These are phyloP conservation scores for Petrocephalus zakoni DNA, from an alignment of 2,113 vertebrate genomes.

Conservation along the genomic window DNA sequence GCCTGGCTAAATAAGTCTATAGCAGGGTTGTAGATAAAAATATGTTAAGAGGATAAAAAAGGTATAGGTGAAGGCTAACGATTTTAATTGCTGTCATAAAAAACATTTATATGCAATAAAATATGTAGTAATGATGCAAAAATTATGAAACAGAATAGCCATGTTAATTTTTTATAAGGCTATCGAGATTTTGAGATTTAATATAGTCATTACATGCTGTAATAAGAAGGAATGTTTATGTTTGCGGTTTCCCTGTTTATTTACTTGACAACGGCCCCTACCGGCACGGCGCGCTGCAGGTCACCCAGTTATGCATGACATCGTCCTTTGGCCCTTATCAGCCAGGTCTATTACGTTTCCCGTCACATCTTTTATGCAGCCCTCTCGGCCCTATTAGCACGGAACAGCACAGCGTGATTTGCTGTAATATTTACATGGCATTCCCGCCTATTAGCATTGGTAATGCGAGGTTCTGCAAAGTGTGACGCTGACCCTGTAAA, in stretches of 20 bases:
- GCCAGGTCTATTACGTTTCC: background rate
- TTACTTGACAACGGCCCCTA: background rate
- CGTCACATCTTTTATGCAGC: background rate
- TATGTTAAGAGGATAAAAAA: background rate
- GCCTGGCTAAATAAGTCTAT: background rate
- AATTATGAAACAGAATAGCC: background rate
- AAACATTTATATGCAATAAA: background rate
- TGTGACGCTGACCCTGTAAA: background rate
- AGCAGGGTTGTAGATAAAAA: background rate
- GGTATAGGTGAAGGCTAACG: background rate
- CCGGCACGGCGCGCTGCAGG: background rate
- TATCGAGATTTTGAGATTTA: background rate
- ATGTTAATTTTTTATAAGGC: background rate
- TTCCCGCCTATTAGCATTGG: background rate
- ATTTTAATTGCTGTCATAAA: background rate
- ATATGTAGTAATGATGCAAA: background rate
- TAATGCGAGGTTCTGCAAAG: background rate
- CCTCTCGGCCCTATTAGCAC: background rate
- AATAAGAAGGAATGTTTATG: background rate
- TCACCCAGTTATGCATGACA: background rate
- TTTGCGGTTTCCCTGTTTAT: background rate
- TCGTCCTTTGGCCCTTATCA: background rate
- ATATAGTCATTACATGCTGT: background rate
- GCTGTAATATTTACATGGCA: background rate
- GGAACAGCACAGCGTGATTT: background rate